Evolutionary conservation across 2,113 vertebrate species (phyloP).

Genomic region (Shinisaurus crocodilurus): DNA sequence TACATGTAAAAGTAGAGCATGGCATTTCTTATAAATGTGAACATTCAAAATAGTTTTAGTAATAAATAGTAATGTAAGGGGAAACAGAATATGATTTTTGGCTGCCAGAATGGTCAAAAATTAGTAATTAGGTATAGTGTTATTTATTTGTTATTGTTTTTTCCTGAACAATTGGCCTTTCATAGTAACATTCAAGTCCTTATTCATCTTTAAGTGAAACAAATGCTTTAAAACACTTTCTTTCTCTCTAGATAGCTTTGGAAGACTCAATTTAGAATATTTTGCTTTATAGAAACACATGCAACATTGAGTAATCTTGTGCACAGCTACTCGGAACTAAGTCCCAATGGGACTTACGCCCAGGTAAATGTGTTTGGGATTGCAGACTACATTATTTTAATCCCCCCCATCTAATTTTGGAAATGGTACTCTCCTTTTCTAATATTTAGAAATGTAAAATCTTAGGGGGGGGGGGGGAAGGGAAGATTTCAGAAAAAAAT

Average conservation of each 20-base stretch:
- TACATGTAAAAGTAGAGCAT: neutral
- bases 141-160: neutral
- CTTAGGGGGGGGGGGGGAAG: no score
- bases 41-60: neutral
- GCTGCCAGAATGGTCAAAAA: neutral
- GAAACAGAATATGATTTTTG: neutral
- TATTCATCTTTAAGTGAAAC: neutral
- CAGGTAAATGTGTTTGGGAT: no score
- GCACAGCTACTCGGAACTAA: no score
- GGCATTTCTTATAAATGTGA: neutral
- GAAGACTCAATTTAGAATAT: conserved; percentile 3
- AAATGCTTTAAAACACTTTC: neutral
- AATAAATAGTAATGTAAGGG: neutral
- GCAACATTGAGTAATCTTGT: neutral
- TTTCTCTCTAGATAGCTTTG: neutral
- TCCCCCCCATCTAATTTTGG: neutral
- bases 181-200: neutral
- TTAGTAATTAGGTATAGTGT: neutral
- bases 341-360: no score
- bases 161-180: neutral
- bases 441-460: neutral
- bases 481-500: no score
- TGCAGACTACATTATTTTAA: no score
- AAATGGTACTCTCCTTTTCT: neutral
- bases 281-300: neutral